Evolutionary conservation across 2,888 invertebrate species (phyloP), one percentile per base, ranked within the genome.

Genomic region (Leuctra nigra): DNA sequence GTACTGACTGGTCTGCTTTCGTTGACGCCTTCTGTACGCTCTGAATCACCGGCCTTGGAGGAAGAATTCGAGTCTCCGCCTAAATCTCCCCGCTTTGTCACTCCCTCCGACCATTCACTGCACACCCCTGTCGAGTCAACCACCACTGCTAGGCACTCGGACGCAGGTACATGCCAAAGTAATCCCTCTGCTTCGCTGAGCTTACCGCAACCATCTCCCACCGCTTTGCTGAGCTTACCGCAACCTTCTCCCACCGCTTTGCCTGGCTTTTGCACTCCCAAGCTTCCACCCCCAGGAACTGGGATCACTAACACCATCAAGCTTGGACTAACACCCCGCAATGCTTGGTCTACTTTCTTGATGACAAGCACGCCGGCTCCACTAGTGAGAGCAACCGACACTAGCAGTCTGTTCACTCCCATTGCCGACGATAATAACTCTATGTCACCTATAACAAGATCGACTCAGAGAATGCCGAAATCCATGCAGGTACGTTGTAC

Each of bases 401-500:
- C 47, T 54, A 72, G 71, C 14, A 69, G 68, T 58, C 67, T 72
- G 61, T 72, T 77, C 63, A 78, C 79, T 29, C 77, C 79, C 6
- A 73, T 76, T 47, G 70, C 67, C 55, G 69, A 74, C 61, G 78
- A 81, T 59, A 77, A 88, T 64, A 84, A 84, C 38, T 89, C 89
- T 36, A 90, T 91, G 88, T 91, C 91, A 13, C 91, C 91, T 1
- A 91, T 91, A 55, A 91, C 91, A 0, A 86, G 89, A 65, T 91
- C 91, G 0, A 86, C 91, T 20, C 88, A 91, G 70, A 82, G 88
- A 70, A 83, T 91, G 82, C 84, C 87, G 1, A 87, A 86, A 70
- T 86, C 90, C 25, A 91, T 91, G 91, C 91, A 91, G 87, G 91
- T 91, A 79, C 74, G 76, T n/a, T n/a, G n/a, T n/a, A n/a, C n/a